Evolutionary conservation across 2,797 vertebrate genomes (phyloP).

Genomic region (Knipowitschia caucasica): DNA sequence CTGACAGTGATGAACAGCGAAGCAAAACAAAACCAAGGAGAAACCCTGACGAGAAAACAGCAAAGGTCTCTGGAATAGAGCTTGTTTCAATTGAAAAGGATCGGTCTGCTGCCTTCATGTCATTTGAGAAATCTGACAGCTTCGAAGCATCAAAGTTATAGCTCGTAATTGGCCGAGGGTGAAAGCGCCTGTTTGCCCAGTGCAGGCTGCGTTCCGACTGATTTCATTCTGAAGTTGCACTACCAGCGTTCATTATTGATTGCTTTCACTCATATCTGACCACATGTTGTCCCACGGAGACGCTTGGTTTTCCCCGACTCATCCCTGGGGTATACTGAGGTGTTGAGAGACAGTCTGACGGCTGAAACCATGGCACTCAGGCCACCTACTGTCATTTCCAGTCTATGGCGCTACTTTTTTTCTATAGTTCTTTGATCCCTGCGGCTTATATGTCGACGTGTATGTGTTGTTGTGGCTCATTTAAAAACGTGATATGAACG

Average conservation of each 20-base stretch:
- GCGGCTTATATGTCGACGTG: too few relatives aligned
- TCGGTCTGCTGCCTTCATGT: slow-evolving; percentile 33
- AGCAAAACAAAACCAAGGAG: slow-evolving; percentile 18
- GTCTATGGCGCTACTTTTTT: too few relatives aligned
- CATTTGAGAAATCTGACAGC: slow-evolving; percentile 49
- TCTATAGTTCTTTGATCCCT: too few relatives aligned
- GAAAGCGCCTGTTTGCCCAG: slow-evolving; percentile 19
- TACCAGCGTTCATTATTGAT: slow-evolving; percentile 18
- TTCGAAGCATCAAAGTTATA: slow-evolving; percentile 35
- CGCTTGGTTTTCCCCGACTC: slow-evolving; percentile 9
- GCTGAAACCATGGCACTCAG: slow-evolving; percentile 32
- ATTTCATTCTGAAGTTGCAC: slow-evolving; percentile 23
- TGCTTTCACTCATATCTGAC: slow-evolving; percentile 29
- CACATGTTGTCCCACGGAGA: slow-evolving; percentile 18
- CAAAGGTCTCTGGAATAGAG: slow-evolving; percentile 12
- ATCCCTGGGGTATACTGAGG: slow-evolving; percentile 18
- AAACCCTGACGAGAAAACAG: background rate
- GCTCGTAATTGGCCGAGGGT: slow-evolving; percentile 44
- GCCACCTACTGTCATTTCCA: too few relatives aligned
- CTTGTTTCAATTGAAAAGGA: slow-evolving; percentile 28
- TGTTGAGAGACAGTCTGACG: slow-evolving; percentile 29
- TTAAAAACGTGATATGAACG: too few relatives aligned
- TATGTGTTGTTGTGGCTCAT: too few relatives aligned
- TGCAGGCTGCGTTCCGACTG: slow-evolving; percentile 9
- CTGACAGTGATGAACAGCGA: slow-evolving; percentile 28